phyloP scores from a whole-genome alignment of 2,888 invertebrate species.

The Halictus ligatus region DNA sequence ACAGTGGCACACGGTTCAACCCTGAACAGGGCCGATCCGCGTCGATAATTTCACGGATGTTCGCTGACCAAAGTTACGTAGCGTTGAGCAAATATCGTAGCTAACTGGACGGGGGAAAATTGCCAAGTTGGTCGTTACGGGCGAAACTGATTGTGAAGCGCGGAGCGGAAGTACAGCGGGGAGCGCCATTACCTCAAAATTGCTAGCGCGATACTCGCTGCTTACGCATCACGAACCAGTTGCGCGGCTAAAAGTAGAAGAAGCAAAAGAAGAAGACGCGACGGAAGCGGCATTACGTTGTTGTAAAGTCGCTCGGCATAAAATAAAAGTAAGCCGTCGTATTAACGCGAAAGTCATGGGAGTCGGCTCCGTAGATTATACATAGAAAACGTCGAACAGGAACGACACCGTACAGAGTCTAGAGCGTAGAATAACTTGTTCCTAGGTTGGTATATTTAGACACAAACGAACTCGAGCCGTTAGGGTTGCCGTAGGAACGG shows the following conservation, averaged over 20 bases:
- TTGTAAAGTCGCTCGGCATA: conserved; percentile 12
- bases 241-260: conserved; percentile 1
- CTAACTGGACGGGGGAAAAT: conserved; percentile 16
- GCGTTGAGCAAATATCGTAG: conserved; percentile 31
- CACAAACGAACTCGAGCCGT: not conserved
- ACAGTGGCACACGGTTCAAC: no score
- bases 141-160: not conserved
- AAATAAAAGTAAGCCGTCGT: conserved; percentile 12
- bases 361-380: not conserved
- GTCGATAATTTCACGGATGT: not conserved
- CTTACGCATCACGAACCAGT: conserved; percentile 10
- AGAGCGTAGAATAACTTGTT: not conserved
- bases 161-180: conserved; percentile 6
- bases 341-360: conserved; percentile 25
- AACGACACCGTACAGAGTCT: not conserved
- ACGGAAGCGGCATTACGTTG: conserved; percentile 28
- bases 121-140: conserved; percentile 18
- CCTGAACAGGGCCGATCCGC: no score
- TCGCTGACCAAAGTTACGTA: not conserved
- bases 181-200: conserved; percentile 41
- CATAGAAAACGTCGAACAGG: not conserved
- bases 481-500: not conserved
- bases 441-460: not conserved
- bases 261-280: not conserved
- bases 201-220: conserved; percentile 29